Evolutionary conservation across 37 sponge, comb jelly and placozoan species (phyloP).

Genomic region (Oopsacas minuta): DNA sequence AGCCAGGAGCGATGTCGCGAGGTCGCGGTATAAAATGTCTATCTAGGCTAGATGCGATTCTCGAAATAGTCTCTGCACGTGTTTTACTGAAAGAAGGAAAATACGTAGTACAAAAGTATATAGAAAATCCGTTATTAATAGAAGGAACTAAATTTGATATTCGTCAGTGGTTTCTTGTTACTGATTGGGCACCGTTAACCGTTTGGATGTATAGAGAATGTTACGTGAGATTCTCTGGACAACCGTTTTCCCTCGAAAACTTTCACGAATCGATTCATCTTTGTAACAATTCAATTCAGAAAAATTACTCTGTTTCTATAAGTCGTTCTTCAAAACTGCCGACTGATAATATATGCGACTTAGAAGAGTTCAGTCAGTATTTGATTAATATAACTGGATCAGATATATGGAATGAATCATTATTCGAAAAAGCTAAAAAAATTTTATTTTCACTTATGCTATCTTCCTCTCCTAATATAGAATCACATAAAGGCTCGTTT

Average conservation of each 20-base stretch:
- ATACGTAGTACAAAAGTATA: constrained; percentile 95
- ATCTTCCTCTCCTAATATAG: background rate
- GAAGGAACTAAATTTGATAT: constrained; percentile 91
- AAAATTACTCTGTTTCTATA: constrained; percentile 34
- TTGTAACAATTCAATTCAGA: constrained; percentile 87
- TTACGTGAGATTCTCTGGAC: constrained; percentile 78
- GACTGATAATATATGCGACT: constrained; percentile 81
- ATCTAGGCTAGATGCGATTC: constrained; percentile 44
- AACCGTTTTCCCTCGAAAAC: constrained; percentile 55
- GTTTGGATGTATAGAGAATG: constrained; percentile 88
- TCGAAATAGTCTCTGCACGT: constrained; percentile 32
- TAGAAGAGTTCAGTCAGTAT: constrained; percentile 52
- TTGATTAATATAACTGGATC: constrained; percentile 29
- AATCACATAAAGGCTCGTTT: constrained; percentile 32
- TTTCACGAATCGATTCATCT: constrained; percentile 79
- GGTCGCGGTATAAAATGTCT: constrained; percentile 78
- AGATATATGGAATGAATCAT: background rate
- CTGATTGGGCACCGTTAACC: constrained; percentile 92
- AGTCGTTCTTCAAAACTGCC: constrained; percentile 44
- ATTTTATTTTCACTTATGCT: background rate
- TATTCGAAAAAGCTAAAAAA: background rate
- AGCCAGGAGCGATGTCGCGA: constrained; percentile 88
- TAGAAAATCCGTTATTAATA: constrained; percentile 84
- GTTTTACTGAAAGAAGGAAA: constrained; percentile 44
- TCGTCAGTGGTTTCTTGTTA: constrained; percentile 98